Conservation (phyloP, 2,888 invertebrate genomes). For the Perizoma affinitatum region DNA sequence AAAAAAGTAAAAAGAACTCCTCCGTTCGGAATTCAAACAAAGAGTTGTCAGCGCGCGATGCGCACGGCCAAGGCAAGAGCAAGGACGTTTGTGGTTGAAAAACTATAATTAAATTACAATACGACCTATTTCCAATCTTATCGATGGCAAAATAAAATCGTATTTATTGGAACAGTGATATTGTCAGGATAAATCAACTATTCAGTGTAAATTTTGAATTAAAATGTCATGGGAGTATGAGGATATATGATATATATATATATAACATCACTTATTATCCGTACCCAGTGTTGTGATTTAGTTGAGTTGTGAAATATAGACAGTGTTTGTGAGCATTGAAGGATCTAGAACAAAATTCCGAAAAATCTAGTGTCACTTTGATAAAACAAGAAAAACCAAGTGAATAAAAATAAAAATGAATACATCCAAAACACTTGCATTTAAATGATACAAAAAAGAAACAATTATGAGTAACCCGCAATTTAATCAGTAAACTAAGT, state of each 20-base stretch:
- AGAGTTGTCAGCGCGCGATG: constrained; percentile 68
- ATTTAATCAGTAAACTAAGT: no score
- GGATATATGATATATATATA: no score
- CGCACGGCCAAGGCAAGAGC: constrained; percentile 73
- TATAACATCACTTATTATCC: constrained; percentile 4
- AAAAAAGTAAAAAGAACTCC: constrained; percentile 56
- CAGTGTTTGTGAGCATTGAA: neutral
- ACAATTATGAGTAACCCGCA: no score
- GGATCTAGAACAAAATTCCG: no score
- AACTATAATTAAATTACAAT: constrained; percentile 29
- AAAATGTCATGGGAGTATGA: constrained; percentile 34
- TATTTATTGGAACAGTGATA: constrained; percentile 6
- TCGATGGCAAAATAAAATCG: neutral
- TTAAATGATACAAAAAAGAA: no score
- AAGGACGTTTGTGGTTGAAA: constrained; percentile 58
- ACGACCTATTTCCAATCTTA: constrained; percentile 22
- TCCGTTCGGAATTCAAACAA: constrained; percentile 69
- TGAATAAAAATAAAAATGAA: no score
- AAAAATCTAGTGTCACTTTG: no score
- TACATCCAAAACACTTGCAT: no score
- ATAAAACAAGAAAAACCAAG: no score
- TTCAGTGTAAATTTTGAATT: constrained; percentile 30
- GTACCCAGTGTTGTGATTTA: constrained; percentile 27
- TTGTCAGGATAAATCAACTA: constrained; percentile 19
- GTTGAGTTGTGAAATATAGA: neutral